These are phyloP conservation scores for Sebastes hopkinsi DNA, from an alignment of 2,797 vertebrate species.

Conservation along the genomic window DNA sequence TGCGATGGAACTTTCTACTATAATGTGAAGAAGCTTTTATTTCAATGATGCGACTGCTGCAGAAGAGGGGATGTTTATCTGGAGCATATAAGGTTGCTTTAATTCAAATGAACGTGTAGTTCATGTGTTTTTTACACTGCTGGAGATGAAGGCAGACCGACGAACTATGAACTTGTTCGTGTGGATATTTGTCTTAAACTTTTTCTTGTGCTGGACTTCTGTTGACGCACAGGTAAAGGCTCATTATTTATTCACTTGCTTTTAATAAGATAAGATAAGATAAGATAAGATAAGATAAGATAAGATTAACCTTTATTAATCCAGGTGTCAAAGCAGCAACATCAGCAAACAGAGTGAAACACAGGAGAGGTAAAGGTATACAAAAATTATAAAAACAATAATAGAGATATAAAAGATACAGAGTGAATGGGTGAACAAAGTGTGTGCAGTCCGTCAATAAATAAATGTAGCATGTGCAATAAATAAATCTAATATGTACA, in stretches of 20 bases:
- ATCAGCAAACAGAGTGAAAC: too few species aligned
- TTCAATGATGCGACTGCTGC: neutral
- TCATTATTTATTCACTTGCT: neutral
- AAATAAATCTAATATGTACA: too few species aligned
- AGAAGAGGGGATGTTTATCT: neutral
- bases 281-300: too few species aligned
- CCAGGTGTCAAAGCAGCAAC: too few species aligned
- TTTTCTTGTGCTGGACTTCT: constrained; percentile 55
- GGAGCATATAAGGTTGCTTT: neutral
- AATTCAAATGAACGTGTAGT: neutral
- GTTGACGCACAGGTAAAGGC: constrained; percentile 74
- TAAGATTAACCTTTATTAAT: too few species aligned
- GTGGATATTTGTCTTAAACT: constrained; percentile 53
- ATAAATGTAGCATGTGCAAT: too few species aligned
- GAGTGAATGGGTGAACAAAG: too few species aligned
- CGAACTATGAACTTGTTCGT: constrained; percentile 10
- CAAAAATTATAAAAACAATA: too few species aligned
- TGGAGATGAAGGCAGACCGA: neutral
- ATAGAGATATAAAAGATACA: too few species aligned
- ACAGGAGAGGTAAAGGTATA: too few species aligned
- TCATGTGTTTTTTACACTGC: neutral
- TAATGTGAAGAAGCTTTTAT: neutral
- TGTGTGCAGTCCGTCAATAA: too few species aligned
- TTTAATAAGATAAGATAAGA: too few species aligned
- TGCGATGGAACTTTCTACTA: constrained; percentile 29